These are phyloP conservation scores for Caenorhabditis sp. DNA, from an alignment of 2,888 invertebrate species.

Conservation along the genomic window DNA sequence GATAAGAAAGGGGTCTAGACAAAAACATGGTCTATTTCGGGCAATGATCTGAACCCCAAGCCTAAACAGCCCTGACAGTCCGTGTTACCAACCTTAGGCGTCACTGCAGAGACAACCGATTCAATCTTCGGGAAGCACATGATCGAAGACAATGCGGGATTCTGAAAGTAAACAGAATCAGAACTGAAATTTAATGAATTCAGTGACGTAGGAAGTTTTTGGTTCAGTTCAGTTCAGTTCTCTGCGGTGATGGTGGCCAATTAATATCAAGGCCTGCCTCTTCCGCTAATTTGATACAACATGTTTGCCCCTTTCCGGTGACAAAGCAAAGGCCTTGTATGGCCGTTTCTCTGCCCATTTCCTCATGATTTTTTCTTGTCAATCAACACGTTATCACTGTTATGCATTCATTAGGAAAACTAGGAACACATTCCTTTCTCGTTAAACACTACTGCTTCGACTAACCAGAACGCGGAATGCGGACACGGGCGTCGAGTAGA, in stretches of 20 bases:
- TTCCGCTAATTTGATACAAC: constrained; percentile 54
- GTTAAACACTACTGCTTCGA: neutral
- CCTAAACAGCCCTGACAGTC: neutral
- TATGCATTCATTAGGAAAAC: constrained; percentile 40
- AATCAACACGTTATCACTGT: constrained; percentile 22
- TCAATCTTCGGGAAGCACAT: constrained; percentile 20
- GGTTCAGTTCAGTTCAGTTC: constrained; percentile 13
- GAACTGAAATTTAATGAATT: too few species aligned
- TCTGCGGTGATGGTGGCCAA: constrained; percentile 10
- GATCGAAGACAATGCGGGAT: constrained; percentile 23
- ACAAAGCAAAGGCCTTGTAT: neutral
- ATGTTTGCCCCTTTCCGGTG: constrained; percentile 41
- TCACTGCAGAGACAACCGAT: constrained; percentile 20
- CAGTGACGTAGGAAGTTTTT: neutral
- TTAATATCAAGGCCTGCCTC: constrained; percentile 52
- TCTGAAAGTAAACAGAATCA: constrained; percentile 43
- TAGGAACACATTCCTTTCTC: constrained; percentile 37
- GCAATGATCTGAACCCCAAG: neutral
- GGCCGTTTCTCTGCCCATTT: neutral
- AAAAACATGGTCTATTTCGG: neutral
- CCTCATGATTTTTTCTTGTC: neutral
- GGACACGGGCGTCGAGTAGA: constrained; percentile 48
- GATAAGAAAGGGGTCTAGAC: constrained; percentile 19
- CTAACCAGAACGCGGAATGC: constrained; percentile 61
- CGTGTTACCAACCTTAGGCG: constrained; percentile 15